These are phyloP conservation scores for Sialis fuliginosa DNA, from an alignment of 2,888 invertebrate genomes.

Conservation along the genomic window DNA sequence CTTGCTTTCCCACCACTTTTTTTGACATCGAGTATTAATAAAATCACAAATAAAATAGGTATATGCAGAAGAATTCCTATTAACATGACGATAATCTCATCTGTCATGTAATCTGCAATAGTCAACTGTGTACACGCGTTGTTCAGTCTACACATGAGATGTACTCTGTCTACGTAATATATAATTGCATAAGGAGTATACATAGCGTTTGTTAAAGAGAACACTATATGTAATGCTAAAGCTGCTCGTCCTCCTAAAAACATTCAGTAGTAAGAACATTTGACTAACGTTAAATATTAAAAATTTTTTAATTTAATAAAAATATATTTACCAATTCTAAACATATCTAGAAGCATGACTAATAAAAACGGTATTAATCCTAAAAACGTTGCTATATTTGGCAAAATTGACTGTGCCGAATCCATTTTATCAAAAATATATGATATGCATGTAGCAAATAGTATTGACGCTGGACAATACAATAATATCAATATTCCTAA, in stretches of 20 bases:
- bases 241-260: slow-evolving; percentile 46
- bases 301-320: neutral
- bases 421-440: slow-evolving; percentile 71
- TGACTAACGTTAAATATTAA: neutral
- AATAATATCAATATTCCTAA: slow-evolving; percentile 45
- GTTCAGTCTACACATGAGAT: slow-evolving; percentile 50
- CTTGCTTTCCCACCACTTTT: slow-evolving; percentile 42
- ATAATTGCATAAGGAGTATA: slow-evolving; percentile 70
- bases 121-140: slow-evolving; percentile 45
- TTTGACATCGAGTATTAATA: slow-evolving; percentile 46
- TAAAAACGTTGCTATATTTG: slow-evolving; percentile 55
- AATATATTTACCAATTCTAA: slow-evolving; percentile 41
- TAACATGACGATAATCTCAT: slow-evolving; percentile 49
- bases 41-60: slow-evolving; percentile 43
- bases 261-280: slow-evolving; percentile 8
- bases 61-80: slow-evolving; percentile 48
- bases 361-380: slow-evolving; percentile 59
- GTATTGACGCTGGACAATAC: slow-evolving; percentile 57
- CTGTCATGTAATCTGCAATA: slow-evolving; percentile 48
- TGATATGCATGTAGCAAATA: slow-evolving; percentile 59
- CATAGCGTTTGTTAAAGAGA: slow-evolving; percentile 58
- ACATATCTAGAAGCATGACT: slow-evolving; percentile 53
- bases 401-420: slow-evolving; percentile 63
- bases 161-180: slow-evolving; percentile 64
- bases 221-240: slow-evolving; percentile 49